Base-by-base conservation (phyloP, 1,140 invertebrate genomes). In the Venturia canescens region DNA sequence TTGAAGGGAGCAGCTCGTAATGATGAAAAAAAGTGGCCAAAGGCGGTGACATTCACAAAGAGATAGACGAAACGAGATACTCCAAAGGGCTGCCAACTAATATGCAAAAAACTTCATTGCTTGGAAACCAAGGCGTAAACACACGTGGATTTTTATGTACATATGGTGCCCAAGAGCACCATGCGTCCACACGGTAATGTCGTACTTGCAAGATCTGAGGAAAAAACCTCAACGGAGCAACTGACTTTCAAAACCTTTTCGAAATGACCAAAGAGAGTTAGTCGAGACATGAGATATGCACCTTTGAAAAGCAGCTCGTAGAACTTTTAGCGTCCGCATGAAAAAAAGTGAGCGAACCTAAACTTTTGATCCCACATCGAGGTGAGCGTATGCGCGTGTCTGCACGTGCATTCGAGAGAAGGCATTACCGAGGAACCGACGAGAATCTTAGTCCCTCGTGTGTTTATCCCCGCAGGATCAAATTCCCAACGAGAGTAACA, bases 41-140 rank as follows among this genome's bases (percentile, higher is more conserved):
- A 5, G 53, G 53, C 53, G 11, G 53, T 4, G 53, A 57, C 53
- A 57, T 18, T 57, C 53, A 57, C 53, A 57, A 57, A 57, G 53
- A 18, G 21, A 57, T 21, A 57, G 21, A 18, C 9, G 53, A 57
- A 57, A 57, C 53, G 53, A 57, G 53, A 18, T 57, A 23, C 53
- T n/a, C 18, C 50, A 23, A 57, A 57, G 21, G 21, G 21, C 18
- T 4, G 13, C 1, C 1, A 7, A 57, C n/a, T 57, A 57, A 57
- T 57, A 57, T 57, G 53, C 53, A 57, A 57, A 57, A 18, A 57
- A 23, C 53, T 18, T 57, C 53, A 57, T 57, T 23, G 21, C 53
- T 23, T 23, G 53, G 53, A 57, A 57, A 57, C 53, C 1, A 57
- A 57, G 7, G 38, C 53, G 53, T 57, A 57, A 57, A 57, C 53